Evolutionary conservation across 2,888 invertebrate species (phyloP), one percentile per base, ranked within the genome.

Genomic region (Smittia aterrima): DNA sequence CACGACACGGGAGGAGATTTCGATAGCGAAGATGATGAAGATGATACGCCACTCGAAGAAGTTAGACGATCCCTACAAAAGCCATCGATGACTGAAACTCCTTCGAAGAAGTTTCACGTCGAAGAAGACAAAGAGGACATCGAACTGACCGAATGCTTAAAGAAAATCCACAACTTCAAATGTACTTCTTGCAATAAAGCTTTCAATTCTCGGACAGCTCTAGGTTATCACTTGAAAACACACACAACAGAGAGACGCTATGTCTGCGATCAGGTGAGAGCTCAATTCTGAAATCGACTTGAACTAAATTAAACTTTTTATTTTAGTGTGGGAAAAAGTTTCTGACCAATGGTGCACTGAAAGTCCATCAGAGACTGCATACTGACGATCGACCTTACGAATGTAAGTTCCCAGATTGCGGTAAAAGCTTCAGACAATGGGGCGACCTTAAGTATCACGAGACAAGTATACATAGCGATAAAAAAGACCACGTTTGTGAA

Each of bases 361-460:
- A 90, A 89, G 87, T 92, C 1, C 95, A 95, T 82, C 86, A 88
- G 78, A 86, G 93, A 22, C 85, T 92, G 20, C 95, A 95, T 83
- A 91, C 90, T 77, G 93, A 91, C n/a, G 91, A 90, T 78, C 91
- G 92, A 77, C 95, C 95, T 0, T 93, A 91, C 83, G 89, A 90
- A 78, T 95, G 95, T 79, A 89, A 90, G 53, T 77, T 79, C 11
- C 66, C 25, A 4, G 86, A 87, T 77, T 95, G 95, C 80, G 90
- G 90, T 0, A 86, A 89, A 1, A 87, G 89, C 78, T 95, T 95
- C 82, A 86, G 94, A 0, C 94, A 94, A 81, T 93, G 93, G 92
- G 93, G 93, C 75, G 95, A 95, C 81, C 85, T 95, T 68, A 93
- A 92, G 79, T 93, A 94, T 81, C 95, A 95, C 83, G 88, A 89